Percentiles rank a stretch among this genome's conserved stretches.
These are phyloP conservation scores for Ophion obscuratus DNA, from an alignment of 2,888 invertebrate species.

Conservation along the genomic window DNA sequence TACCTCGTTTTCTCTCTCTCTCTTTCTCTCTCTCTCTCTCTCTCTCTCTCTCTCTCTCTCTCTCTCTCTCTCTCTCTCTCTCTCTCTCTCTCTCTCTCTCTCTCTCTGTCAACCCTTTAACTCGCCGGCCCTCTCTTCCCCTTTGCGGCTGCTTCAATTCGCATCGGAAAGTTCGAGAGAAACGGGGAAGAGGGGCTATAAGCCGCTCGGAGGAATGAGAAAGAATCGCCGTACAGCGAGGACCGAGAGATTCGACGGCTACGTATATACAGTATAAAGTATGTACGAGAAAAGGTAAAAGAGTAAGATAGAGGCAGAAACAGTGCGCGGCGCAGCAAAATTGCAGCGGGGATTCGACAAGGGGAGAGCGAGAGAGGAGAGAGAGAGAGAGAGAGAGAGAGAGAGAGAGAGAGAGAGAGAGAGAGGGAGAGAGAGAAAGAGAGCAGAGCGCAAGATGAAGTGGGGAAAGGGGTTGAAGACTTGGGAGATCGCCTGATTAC, in stretches of 20 bases:
- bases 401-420: constrained; percentile 53
- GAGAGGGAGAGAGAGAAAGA: constrained; percentile 58
- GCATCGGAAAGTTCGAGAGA: constrained; percentile 61
- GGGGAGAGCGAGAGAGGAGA: constrained; percentile 50
- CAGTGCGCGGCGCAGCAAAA: constrained; percentile 64
- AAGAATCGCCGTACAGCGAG: constrained; percentile 55
- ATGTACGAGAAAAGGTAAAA: constrained; percentile 51
- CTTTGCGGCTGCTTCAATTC: constrained; percentile 49
- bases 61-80: background rate
- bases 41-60: constrained; percentile 6
- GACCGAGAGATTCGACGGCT: constrained; percentile 57
- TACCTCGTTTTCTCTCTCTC: too few relatives aligned
- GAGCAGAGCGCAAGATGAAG: constrained; percentile 66
- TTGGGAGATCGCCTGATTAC: constrained; percentile 80
- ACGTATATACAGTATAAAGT: constrained; percentile 39
- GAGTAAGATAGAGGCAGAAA: constrained; percentile 53
- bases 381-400: constrained; percentile 59
- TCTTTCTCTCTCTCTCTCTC: background rate
- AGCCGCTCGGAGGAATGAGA: constrained; percentile 52
- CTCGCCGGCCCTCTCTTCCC: constrained; percentile 14
- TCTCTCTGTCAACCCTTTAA: constrained; percentile 28
- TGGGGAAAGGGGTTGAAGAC: constrained; percentile 66
- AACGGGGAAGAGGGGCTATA: constrained; percentile 51
- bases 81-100: background rate
- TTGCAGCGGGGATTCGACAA: constrained; percentile 63